Percentiles rank a stretch among this genome's conserved stretches.
Evolutionary conservation across 2,797 vertebrate species (phyloP).

Genomic region (Bufotes viridis): DNA sequence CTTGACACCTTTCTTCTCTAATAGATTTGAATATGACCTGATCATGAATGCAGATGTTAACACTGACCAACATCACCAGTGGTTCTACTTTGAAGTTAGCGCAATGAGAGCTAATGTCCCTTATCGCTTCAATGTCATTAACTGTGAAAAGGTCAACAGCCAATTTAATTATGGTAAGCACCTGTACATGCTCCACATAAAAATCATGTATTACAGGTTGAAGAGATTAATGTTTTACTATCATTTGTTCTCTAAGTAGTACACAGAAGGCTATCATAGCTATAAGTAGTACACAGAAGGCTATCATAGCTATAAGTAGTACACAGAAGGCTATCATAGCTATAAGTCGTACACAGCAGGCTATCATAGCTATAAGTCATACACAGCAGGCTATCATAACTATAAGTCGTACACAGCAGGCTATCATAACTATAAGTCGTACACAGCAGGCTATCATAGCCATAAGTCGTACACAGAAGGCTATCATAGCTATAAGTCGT

Average conservation of each 20-base stretch:
- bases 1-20: neutral
- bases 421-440: no score
- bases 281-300: neutral
- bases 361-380: neutral
- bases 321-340: neutral
- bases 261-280: conserved; percentile 13
- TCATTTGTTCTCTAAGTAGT: neutral
- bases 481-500: no score
- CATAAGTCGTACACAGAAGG: no score
- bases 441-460: no score
- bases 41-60: conserved; percentile 87
- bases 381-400: no score
- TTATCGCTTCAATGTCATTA: conserved; percentile 93
- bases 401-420: no score
- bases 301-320: neutral
- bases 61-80: conserved; percentile 82
- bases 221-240: conserved; percentile 21
- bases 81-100: conserved; percentile 92
- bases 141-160: conserved; percentile 94
- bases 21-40: conserved; percentile 90
- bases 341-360: neutral
- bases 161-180: conserved; percentile 93
- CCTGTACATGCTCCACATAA: neutral
- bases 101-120: conserved; percentile 76
- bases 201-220: neutral